Evolutionary conservation across 1,140 invertebrate species (phyloP), one percentile per base, ranked within the genome.

Genomic region (Potamilus streckersoni): DNA sequence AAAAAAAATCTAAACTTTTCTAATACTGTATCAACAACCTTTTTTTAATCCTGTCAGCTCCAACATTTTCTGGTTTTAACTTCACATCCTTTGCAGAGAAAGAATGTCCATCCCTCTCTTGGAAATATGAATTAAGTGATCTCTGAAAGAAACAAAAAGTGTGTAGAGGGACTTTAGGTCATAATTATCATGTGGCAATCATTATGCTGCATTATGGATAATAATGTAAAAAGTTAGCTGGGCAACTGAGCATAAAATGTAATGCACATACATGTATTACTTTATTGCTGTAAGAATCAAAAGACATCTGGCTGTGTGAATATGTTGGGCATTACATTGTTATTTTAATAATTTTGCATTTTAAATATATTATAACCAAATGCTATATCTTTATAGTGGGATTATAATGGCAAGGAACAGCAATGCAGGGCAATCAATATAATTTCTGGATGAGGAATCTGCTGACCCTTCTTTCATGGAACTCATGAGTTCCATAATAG

Each of bases 111-210:
- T 69, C 76, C 17, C 65, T 79, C 69, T 83, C 85, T 73, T 90
- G 88, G 83, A 90, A 91, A 79, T 87, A 92, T 19, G 88, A 89
- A 85, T 90, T 90, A 16, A 92, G 72, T n/a, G 90, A 89, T 78
- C 80, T 84, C 88, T 91, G 80, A 61, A 84, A 80, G 66, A 61
- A 78, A 19, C 76, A 14, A 23, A 14, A 71, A 13, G 4, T 65
- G 12, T 27, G 69, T 55, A 38, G 56, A 65, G 65, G n/a, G 49
- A 64, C 20, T 27, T 15, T 14, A 27, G 20, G 1, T 8, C 62
- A 64, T 2, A 68, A 68, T n/a, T 68, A 19, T 3, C 12, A 68
- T 27, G n/a, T n/a, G 64, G 15, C 19, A 66, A 38, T 4, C 55
- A 56, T 20, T 17, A 65, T 27, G 27, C 19, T 20, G n/a, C 15